A percentile compares a stretch with the other conserved stretches of the same genome.
Conservation (phyloP, 2,888 invertebrate species). For the Hydriomena furcata region DNA sequence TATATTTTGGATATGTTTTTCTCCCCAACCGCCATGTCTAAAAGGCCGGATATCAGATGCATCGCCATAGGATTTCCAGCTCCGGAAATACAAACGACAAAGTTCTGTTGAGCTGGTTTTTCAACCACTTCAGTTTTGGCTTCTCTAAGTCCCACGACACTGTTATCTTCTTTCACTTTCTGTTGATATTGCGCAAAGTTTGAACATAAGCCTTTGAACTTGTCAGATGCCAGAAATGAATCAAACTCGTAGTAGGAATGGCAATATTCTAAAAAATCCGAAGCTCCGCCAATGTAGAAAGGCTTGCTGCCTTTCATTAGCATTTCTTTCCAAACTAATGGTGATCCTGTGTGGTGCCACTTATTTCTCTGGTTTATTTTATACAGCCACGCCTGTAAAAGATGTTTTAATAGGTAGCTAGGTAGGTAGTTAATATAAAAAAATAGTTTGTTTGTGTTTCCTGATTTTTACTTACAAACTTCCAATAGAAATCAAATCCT, state of each 20-base stretch:
- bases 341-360: constrained; percentile 82
- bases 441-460: too few relatives aligned
- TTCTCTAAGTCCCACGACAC: constrained; percentile 2
- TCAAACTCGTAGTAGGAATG: constrained; percentile 83
- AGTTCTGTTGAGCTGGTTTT: constrained; percentile 36
- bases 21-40: constrained; percentile 49
- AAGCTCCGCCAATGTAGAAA: constrained; percentile 82
- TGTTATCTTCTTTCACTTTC: constrained; percentile 43
- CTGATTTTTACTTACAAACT: too few relatives aligned
- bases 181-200: constrained; percentile 56
- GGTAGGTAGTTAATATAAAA: too few relatives aligned
- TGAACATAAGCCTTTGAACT: constrained; percentile 52
- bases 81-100: constrained; percentile 63
- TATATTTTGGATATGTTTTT: constrained; percentile 61
- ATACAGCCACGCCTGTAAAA: constrained; percentile 72
- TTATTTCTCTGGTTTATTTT: constrained; percentile 76
- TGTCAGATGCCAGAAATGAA: constrained; percentile 54
- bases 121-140: constrained; percentile 21
- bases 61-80: constrained; percentile 57
- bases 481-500: too few relatives aligned
- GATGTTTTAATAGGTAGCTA: not conserved
- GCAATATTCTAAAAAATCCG: constrained; percentile 85
- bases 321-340: constrained; percentile 85
- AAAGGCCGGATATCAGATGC: constrained; percentile 62
- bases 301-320: constrained; percentile 79